phyloP scores from a whole-genome alignment of 2,797 vertebrate species.

The Rhinoraja longicauda region DNA sequence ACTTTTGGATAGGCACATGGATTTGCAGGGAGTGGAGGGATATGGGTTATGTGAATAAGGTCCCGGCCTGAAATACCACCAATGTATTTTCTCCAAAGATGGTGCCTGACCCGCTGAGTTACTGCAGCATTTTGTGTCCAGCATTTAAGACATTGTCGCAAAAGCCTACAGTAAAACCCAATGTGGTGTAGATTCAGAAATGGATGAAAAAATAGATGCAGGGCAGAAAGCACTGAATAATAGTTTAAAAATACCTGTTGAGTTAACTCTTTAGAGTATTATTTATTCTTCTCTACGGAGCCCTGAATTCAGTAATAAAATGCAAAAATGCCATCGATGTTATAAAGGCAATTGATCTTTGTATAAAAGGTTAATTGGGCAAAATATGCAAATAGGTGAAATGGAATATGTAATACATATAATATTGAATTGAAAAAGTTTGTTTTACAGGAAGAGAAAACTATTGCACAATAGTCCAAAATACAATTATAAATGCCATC shows the following conservation, averaged over 20 bases:
- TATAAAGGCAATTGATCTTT: background rate
- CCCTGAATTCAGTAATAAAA: background rate
- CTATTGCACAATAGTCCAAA: background rate
- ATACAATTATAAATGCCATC: background rate
- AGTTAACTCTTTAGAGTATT: background rate
- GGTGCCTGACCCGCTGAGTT: too few species aligned
- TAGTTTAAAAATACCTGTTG: background rate
- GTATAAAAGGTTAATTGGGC: background rate
- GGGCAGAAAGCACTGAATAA: background rate
- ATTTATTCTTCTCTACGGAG: background rate
- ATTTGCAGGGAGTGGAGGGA: too few species aligned
- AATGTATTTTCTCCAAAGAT: too few species aligned
- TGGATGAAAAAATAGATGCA: too few species aligned
- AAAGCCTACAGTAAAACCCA: too few species aligned
- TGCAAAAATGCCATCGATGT: background rate
- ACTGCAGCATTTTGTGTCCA: too few species aligned
- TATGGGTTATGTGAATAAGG: too few species aligned
- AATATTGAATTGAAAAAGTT: background rate
- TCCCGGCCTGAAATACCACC: too few species aligned
- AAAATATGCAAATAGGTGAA: background rate
- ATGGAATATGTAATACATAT: background rate
- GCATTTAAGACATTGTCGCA: too few species aligned
- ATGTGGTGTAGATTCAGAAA: too few species aligned
- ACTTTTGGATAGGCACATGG: too few species aligned
- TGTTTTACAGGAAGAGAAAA: background rate